Evolutionary conservation across 2,113 vertebrate genomes (phyloP).

Genomic region (Nothocercus julius): DNA sequence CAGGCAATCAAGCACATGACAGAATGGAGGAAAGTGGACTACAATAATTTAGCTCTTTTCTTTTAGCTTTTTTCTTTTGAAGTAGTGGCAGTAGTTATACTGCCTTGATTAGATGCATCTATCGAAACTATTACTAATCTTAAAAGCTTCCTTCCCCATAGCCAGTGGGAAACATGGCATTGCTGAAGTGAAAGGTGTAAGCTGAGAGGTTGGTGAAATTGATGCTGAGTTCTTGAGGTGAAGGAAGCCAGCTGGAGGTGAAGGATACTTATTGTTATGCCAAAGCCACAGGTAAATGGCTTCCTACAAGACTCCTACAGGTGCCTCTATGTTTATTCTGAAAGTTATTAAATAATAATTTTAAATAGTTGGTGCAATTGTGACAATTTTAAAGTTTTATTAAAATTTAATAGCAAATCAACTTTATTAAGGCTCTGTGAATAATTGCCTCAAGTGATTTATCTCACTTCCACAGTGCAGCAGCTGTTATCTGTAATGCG

Average conservation of each 20-base stretch:
- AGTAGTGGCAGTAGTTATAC: background rate
- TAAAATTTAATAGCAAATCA: conserved; percentile 28
- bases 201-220: background rate
- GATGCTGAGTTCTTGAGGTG: background rate
- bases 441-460: conserved; percentile 44
- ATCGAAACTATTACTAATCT: background rate
- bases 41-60: background rate
- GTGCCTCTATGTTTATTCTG: background rate
- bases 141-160: background rate
- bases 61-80: background rate
- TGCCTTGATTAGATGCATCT: background rate
- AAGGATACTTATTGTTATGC: background rate
- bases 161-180: background rate
- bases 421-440: conserved; percentile 42
- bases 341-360: conserved; percentile 4
- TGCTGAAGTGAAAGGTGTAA: background rate
- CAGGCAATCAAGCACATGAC: background rate
- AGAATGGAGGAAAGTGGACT: background rate
- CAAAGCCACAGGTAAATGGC: background rate
- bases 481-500: background rate
- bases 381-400: background rate
- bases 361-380: background rate
- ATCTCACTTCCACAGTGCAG: conserved; percentile 25
- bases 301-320: background rate
- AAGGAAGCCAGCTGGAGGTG: background rate